Evolutionary conservation across 2,797 vertebrate genomes (phyloP), one percentile per base, ranked within the genome.

Genomic region (Monodelphis domestica): DNA sequence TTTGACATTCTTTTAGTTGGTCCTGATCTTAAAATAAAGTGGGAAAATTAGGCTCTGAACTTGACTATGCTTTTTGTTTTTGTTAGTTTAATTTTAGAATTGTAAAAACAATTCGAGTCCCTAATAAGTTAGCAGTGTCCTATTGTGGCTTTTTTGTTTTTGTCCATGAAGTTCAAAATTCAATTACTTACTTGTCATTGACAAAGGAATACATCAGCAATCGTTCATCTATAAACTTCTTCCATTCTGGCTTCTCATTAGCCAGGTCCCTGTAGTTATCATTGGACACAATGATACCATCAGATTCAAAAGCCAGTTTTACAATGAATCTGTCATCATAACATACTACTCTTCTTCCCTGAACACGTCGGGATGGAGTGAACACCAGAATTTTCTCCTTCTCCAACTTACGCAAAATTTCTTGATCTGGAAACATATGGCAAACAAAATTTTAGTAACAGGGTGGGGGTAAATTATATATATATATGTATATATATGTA

Each of bases 191-290:
- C 99, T 99, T 99, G 99, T 99, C 99, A 92, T 99, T 99, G 94
- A 99, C 99, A 97, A 99, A 99, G 2, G 99, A 99, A 97, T 99
- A 99, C 99, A 99, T 99, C 95, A 99, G 98, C 94, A 99, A 98
- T 54, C 99, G 99, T 92, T 99, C 99, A 54, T 99, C 99, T 88
- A 99, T 99, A 98, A 99, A 99, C 97, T 99, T 99, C 98, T 99
- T 99, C 99, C 99, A 99, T 96, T 99, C 99, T 0, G 99, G 99
- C 95, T 99, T 99, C 97, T 99, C 99, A 91, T 99, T 99, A 89
- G 99, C 99, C 87, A 99, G 98, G 96, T 99, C 99, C 54, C 99
- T 99, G 98, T 99, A 99, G 98, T 99, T 99, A 97, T 99, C 99
- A 2, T 99, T 99, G 91, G 99, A 99, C 55, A 99, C 99, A 56